Evolutionary conservation across 2,113 vertebrate species (phyloP), one percentile per base, ranked within the genome.

Genomic region (Gadus macrocephalus): DNA sequence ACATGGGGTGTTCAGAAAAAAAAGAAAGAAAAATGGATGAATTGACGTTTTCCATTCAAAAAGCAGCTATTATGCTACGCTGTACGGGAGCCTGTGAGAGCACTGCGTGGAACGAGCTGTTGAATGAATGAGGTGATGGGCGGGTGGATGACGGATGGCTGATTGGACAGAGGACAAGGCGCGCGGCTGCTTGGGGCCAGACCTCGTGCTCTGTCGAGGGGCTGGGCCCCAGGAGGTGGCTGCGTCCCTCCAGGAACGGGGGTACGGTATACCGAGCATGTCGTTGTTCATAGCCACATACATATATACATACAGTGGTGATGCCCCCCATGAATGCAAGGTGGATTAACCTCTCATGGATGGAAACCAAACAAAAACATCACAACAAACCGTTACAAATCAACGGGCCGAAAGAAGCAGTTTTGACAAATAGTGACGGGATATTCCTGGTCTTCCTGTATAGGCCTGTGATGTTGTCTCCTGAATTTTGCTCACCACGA

Each of bases 251-350:
- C 67, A 82, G 68, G 74, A 69, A 63, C 27, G 38, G 66, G 70
- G 67, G 58, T 73, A 81, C 67, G 80, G 55, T 76, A 78, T 84
- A 83, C 85, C 72, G 80, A 83, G 70, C 71, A 85, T 70, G 69
- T 80, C 78, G 76, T 80, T 80, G 76, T 79, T 78, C 69, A 75
- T 79, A 81, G 84, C 74, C 85, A 92, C 90, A 91, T 90, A 91
- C 89, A 92, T 92, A 92, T 86, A 92, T 91, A 93, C 88, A 92
- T 92, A 92, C 90, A 93, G 90, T 91, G 92, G 90, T 89, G 87
- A 92, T 88, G 89, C 86, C 90, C 91, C 91, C 89, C 91, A 91
- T 91, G 90, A 77, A 88, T 88, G 89, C 86, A 85, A 83, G 81
- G 88, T 90, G 90, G 84, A 81, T 86, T 83, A 68, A 86, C 81